Evolutionary conservation across 2,113 vertebrate species (phyloP).

Genomic region (Archilochus colubris): DNA sequence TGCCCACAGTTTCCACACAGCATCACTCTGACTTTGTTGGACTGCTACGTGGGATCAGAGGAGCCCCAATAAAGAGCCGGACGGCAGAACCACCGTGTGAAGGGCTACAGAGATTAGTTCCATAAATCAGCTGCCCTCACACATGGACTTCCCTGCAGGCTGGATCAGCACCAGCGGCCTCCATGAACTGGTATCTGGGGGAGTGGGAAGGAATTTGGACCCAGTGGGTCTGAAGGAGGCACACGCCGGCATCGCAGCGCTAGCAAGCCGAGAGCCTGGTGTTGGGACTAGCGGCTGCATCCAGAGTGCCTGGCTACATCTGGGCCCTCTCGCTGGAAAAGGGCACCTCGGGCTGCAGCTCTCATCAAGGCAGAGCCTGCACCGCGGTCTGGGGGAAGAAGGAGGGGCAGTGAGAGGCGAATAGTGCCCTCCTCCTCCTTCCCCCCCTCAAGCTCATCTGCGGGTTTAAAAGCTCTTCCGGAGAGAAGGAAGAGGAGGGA

Average conservation of each 20-base stretch:
- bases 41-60: background rate
- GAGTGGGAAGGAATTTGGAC: conserved; percentile 28
- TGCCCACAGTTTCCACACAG: background rate
- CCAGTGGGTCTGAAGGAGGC: background rate
- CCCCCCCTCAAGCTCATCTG: background rate
- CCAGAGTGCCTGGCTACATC: background rate
- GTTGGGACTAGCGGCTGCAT: accelerated
- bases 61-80: accelerated
- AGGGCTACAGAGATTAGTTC: background rate
- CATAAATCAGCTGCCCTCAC: accelerated
- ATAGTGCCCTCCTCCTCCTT: background rate
- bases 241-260: accelerated
- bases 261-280: background rate
- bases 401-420: background rate
- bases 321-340: background rate
- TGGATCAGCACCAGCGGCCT: background rate
- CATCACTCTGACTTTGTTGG: background rate
- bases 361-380: background rate
- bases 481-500: background rate
- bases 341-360: too few relatives aligned
- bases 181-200: background rate
- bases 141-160: background rate
- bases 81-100: background rate
- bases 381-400: accelerated
- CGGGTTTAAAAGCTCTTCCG: background rate